These are phyloP conservation scores for Drosophila bifasciata DNA, from an alignment of 1,140 invertebrate species.

Conservation along the genomic window DNA sequence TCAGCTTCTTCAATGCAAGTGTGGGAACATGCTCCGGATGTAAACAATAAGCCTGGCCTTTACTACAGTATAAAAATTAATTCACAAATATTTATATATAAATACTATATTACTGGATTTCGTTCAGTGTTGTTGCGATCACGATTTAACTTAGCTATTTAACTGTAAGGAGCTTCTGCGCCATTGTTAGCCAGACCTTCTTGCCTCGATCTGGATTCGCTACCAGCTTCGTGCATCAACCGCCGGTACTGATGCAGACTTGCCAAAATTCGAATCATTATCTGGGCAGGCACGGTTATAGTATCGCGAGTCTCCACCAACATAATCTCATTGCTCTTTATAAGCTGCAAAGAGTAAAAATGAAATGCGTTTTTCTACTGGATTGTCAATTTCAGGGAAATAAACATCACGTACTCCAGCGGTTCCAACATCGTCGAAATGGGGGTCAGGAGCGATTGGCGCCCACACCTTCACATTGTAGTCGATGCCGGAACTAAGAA, in stretches of 20 bases:
- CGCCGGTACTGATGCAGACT: slow-evolving; percentile 87
- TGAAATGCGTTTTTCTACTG: not conserved
- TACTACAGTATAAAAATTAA: too few relatives aligned
- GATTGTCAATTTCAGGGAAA: too few relatives aligned
- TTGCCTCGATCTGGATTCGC: slow-evolving; percentile 1
- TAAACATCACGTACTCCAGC: slow-evolving; percentile 87
- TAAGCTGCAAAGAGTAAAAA: slow-evolving; percentile 86
- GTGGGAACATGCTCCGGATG: too few relatives aligned
- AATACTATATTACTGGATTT: too few relatives aligned
- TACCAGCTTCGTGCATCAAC: slow-evolving; percentile 27
- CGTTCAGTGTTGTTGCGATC: too few relatives aligned
- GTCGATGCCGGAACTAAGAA: slow-evolving; percentile 95
- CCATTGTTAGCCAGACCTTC: too few relatives aligned
- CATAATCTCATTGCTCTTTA: slow-evolving; percentile 93
- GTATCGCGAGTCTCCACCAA: slow-evolving; percentile 95
- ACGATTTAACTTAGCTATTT: too few relatives aligned
- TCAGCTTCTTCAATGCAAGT: too few relatives aligned
- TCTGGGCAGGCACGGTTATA: slow-evolving; percentile 94
- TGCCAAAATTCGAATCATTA: slow-evolving; percentile 94
- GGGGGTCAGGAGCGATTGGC: slow-evolving; percentile 87
- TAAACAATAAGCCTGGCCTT: too few relatives aligned
- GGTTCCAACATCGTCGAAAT: slow-evolving; percentile 89
- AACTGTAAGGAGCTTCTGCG: too few relatives aligned
- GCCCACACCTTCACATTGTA: slow-evolving; percentile 95
- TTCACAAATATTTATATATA: too few relatives aligned